Percentiles rank a stretch among this genome's conserved stretches.
phyloP scores from a whole-genome alignment of 2,797 vertebrate genomes.

The Micropoecilia bifurca region DNA sequence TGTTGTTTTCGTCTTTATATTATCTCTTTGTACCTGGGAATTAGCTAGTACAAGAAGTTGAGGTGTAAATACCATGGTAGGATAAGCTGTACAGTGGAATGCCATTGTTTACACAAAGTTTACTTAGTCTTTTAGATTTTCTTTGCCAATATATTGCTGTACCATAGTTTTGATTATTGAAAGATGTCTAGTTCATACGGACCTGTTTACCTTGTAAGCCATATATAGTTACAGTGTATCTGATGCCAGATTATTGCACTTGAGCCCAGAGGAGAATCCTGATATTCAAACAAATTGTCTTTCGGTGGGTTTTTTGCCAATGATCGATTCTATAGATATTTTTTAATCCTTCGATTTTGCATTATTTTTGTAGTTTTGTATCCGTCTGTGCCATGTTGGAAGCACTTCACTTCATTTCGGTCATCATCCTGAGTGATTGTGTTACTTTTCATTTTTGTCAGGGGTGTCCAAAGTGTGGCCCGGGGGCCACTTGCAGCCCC shows the following conservation, averaged over 20 bases:
- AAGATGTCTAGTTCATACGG: conserved; percentile 85
- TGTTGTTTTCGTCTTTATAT: conserved; percentile 80
- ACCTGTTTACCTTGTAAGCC: conserved; percentile 89
- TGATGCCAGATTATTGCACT: conserved; percentile 85
- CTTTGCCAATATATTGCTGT: conserved; percentile 87
- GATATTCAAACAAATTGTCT: conserved; percentile 54
- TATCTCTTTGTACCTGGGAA: conserved; percentile 70
- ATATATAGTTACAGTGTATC: conserved; percentile 84
- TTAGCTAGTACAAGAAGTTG: conserved; percentile 69
- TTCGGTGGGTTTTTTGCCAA: conserved; percentile 74
- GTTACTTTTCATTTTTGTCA: conserved; percentile 47
- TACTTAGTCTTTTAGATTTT: conserved; percentile 84
- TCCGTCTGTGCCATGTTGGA: conserved; percentile 43
- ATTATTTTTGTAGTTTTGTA: conserved; percentile 67
- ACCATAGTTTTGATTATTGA: conserved; percentile 82
- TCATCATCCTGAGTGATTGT: conserved; percentile 52
- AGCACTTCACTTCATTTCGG: conserved; percentile 27
- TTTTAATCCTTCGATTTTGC: conserved; percentile 40
- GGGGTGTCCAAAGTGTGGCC: too few relatives aligned
- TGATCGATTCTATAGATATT: conserved; percentile 46
- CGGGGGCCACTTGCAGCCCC: too few relatives aligned
- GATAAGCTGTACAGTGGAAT: conserved; percentile 91
- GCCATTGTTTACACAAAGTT: conserved; percentile 95
- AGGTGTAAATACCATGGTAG: conserved; percentile 92
- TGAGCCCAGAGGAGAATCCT: conserved; percentile 68